phyloP scores from a whole-genome alignment of 2,888 invertebrate species.

The Mechanitis mazaeus region DNA sequence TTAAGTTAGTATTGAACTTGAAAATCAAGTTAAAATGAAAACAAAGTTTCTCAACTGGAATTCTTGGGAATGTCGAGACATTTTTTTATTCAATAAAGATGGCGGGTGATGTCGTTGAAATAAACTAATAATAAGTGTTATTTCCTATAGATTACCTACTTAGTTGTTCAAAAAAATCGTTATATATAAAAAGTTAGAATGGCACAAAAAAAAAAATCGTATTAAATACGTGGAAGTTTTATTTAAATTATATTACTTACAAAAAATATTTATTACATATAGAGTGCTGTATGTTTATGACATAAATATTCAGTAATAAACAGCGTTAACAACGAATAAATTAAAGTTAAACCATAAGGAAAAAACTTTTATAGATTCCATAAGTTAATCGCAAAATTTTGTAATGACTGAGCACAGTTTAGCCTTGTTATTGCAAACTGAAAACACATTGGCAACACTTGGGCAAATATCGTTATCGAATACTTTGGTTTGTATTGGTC shows the following conservation, averaged over 20 bases:
- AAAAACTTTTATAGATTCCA: neutral
- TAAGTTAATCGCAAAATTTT: neutral
- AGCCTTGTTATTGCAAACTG: conserved; percentile 29
- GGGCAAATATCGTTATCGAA: conserved; percentile 57
- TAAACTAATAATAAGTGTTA: neutral
- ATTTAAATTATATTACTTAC: too few species aligned
- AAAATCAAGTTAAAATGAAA: conserved; percentile 16
- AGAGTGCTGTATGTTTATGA: too few species aligned
- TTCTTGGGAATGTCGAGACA: conserved; percentile 14
- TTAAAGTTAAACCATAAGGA: neutral
- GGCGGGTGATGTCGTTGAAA: conserved; percentile 1
- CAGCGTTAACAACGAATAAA: too few species aligned
- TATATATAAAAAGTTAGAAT: too few species aligned
- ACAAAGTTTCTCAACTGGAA: conserved; percentile 17
- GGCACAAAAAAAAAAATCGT: too few species aligned
- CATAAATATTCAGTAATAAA: too few species aligned
- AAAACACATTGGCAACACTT: conserved; percentile 52
- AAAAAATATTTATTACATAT: too few species aligned
- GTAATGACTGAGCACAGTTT: conserved; percentile 8
- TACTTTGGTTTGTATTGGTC: conserved; percentile 20
- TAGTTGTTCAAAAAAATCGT: too few species aligned
- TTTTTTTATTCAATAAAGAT: conserved; percentile 10
- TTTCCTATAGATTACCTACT: neutral
- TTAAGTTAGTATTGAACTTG: conserved; percentile 14
- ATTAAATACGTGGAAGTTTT: too few species aligned